Conservation (phyloP, 1,140 invertebrate species). For the Chrysomallon squamiferum region DNA sequence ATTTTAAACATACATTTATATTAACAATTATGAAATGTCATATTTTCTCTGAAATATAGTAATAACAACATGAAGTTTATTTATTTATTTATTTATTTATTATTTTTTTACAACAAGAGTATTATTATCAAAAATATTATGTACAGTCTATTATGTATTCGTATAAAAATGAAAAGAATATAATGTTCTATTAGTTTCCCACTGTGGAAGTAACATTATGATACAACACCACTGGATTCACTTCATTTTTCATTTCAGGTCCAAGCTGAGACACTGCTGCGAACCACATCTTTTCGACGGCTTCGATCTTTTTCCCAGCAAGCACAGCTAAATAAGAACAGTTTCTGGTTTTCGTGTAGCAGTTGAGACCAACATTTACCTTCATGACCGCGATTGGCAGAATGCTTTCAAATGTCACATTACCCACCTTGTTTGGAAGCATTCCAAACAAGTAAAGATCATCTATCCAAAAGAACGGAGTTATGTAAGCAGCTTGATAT, state of each 20-base stretch:
- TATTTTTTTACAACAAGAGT: too few species aligned
- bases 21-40: too few species aligned
- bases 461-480: conserved; percentile 61
- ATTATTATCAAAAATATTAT: too few species aligned
- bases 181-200: too few species aligned
- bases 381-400: conserved; percentile 19
- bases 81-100: too few species aligned
- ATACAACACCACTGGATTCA: too few species aligned
- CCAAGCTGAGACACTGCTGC: not conserved
- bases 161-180: too few species aligned
- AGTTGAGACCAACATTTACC: conserved; percentile 17
- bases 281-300: conserved; percentile 11
- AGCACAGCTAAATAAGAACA: conserved; percentile 18
- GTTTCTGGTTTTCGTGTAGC: conserved; percentile 7
- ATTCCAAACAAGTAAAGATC: conserved; percentile 62
- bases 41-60: too few species aligned
- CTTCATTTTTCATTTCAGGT: not conserved
- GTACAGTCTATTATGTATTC: too few species aligned
- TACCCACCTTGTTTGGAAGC: conserved; percentile 34
- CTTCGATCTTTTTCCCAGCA: not conserved
- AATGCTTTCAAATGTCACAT: conserved; percentile 22
- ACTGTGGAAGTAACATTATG: too few species aligned
- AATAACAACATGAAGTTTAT: too few species aligned
- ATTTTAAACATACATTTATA: too few species aligned
- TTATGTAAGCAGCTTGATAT: conserved; percentile 40